Evolutionary conservation across 1,140 invertebrate species (phyloP), one percentile per base, ranked within the genome.

Genomic region (Euglossa dilemma): DNA sequence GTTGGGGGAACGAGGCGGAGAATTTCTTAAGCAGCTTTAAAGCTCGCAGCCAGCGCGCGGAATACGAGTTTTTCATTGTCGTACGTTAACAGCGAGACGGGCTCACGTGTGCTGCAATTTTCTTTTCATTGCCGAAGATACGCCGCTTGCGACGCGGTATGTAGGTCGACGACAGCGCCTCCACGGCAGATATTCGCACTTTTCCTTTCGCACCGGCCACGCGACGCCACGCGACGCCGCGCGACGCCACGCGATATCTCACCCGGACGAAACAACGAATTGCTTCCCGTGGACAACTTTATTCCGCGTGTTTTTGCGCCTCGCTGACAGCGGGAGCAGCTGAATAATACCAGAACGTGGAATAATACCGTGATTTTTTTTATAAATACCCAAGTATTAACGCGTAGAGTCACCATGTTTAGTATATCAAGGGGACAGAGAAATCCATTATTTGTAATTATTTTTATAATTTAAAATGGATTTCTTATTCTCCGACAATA

Each of bases 11-110:
- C 67, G 54, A 25, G 43, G 7, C 7, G 25, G 45, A 11, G 61
- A 54, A 77, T 70, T 77, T 61, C 80, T 82, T 77, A 77, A 83
- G 74, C 73, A 50, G 80, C 74, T 77, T 77, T 70, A 77, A 83
- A 77, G 50, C 50, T 76, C n/a, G 36, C 43, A 45, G 23, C 23
- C 56, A 45, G n/a, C 16, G 57, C 54, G 47, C 16, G 36, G 71
- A 52, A 77, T 70, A 70, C 54, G 64, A 54, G 45, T 83, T 77
- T 69, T 52, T 70, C 80, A 81, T 81, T 81, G 71, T 81, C 71
- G 61, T 56, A 47, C 50, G 8, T 73, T 43, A 47, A 43, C 45
- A 23, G 23, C 43, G 9, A n/a, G n/a, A 0, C 4, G 50, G 56
- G 47, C 50, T 56, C 50, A 71, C 47, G 28, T 57, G 54, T 23